These are phyloP conservation scores for Chromoteleia sp. DNA, from an alignment of 2,888 invertebrate species.

Conservation along the genomic window DNA sequence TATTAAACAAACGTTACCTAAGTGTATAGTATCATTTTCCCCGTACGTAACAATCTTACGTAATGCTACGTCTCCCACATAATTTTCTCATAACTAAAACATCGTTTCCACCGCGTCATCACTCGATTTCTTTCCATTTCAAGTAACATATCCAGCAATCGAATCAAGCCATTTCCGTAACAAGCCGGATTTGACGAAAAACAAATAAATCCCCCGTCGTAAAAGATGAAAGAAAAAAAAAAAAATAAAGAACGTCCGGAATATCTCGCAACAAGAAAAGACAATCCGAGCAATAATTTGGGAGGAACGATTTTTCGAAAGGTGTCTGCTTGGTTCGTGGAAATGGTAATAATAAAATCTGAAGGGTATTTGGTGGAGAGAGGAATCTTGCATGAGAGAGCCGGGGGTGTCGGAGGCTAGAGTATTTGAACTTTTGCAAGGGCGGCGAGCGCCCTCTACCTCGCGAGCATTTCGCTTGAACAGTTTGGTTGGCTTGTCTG, in stretches of 20 bases:
- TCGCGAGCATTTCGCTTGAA: conserved; percentile 81
- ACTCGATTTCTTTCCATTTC: conserved; percentile 23
- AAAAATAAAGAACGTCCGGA: not conserved
- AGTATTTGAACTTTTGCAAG: conserved; percentile 81
- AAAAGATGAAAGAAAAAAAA: not conserved
- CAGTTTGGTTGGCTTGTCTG: conserved; percentile 83
- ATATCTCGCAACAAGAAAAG: conserved; percentile 11
- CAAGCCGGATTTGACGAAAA: conserved; percentile 4
- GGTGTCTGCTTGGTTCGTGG: conserved; percentile 77
- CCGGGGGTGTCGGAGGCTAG: conserved; percentile 76
- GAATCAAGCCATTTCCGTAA: conserved; percentile 12
- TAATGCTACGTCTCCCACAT: conserved; percentile 2
- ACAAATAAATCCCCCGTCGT: conserved; percentile 14
- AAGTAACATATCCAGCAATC: conserved; percentile 20
- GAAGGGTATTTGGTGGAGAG: conserved; percentile 75
- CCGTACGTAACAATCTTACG: not conserved
- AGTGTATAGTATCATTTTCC: not conserved
- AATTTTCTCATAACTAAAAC: conserved; percentile 2
- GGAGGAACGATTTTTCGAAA: conserved; percentile 50
- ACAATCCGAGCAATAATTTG: conserved; percentile 19
- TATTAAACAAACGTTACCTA: too few species aligned
- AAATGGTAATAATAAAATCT: conserved; percentile 82
- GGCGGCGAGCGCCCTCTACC: conserved; percentile 69
- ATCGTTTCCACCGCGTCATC: not conserved
- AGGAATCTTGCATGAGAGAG: conserved; percentile 69